phyloP scores from a whole-genome alignment of 2,113 vertebrate species.

The Lichenostomus cassidix region DNA sequence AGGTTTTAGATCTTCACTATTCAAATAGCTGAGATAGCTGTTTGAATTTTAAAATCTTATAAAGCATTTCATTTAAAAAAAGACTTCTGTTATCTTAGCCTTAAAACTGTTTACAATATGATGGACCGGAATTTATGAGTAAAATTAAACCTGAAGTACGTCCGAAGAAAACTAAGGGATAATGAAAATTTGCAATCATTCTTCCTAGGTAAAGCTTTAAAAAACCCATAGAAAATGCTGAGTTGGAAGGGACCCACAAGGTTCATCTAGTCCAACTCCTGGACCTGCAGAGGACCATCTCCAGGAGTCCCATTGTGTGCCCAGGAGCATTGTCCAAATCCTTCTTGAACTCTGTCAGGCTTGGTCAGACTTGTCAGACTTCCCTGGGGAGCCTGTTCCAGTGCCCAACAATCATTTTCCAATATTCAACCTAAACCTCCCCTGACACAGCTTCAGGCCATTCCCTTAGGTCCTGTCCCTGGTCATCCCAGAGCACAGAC shows the following conservation, averaged over 20 bases:
- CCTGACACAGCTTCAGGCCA: not conserved
- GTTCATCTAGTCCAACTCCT: not conserved
- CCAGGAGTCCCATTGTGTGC: not conserved
- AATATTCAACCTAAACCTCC: not conserved
- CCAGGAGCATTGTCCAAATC: too few species aligned
- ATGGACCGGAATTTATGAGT: not conserved
- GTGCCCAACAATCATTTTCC: not conserved
- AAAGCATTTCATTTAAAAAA: conserved; percentile 41
- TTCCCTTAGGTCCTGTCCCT: not conserved
- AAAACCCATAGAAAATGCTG: not conserved
- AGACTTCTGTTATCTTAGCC: conserved; percentile 28
- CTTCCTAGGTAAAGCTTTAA: not conserved
- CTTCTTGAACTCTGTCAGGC: not conserved
- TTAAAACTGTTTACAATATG: conserved; percentile 31
- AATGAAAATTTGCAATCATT: not conserved
- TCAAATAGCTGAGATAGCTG: conserved; percentile 71
- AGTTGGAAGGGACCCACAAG: not conserved
- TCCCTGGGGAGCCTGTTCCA: not conserved
- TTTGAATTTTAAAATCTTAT: conserved; percentile 76
- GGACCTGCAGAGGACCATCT: not conserved
- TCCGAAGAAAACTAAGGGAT: not conserved
- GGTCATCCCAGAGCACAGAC: not conserved
- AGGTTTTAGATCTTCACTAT: conserved; percentile 76
- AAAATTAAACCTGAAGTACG: not conserved
- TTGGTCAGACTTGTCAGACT: too few species aligned